These are phyloP conservation scores for Desmophyllum pertusum DNA, from an alignment of 92 coral and sea anemone genomes.

Conservation along the genomic window DNA sequence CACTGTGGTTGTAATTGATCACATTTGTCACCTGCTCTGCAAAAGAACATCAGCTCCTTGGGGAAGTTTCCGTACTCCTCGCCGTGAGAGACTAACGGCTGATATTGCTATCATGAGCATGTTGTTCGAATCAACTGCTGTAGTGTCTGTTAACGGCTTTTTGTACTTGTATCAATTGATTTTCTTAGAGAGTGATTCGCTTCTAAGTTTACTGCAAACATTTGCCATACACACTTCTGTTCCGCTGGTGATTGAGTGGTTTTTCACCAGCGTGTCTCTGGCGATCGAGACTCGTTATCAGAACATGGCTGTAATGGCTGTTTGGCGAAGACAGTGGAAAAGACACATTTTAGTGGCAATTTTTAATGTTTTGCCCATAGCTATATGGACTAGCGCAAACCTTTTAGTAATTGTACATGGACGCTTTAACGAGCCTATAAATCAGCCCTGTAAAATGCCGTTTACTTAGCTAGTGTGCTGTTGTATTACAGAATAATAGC, in stretches of 20 bases:
- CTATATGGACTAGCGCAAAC: background rate
- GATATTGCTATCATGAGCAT: slow-evolving; percentile 50
- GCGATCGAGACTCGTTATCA: slow-evolving; percentile 46
- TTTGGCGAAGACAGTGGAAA: slow-evolving; percentile 39
- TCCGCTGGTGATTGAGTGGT: slow-evolving; percentile 35
- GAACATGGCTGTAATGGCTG: slow-evolving; percentile 52
- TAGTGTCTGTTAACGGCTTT: slow-evolving; percentile 14
- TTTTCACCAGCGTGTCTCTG: slow-evolving; percentile 40
- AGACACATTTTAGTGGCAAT: slow-evolving; percentile 30
- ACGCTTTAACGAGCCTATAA: background rate
- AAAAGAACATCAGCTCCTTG: slow-evolving; percentile 30
- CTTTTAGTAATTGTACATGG: background rate
- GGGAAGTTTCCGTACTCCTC: slow-evolving; percentile 52
- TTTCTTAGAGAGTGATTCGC: background rate
- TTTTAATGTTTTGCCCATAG: background rate
- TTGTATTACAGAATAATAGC: background rate
- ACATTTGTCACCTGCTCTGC: background rate
- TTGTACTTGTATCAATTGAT: slow-evolving; percentile 12
- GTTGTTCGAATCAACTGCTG: slow-evolving; percentile 15
- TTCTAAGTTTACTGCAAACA: background rate
- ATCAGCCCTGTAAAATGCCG: background rate
- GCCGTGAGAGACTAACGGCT: slow-evolving; percentile 48
- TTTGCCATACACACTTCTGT: slow-evolving; percentile 20
- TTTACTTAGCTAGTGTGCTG: background rate
- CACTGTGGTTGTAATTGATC: background rate